Evolutionary conservation across 2,797 vertebrate species (phyloP), one percentile per base, ranked within the genome.

Genomic region (Sylvia borin): DNA sequence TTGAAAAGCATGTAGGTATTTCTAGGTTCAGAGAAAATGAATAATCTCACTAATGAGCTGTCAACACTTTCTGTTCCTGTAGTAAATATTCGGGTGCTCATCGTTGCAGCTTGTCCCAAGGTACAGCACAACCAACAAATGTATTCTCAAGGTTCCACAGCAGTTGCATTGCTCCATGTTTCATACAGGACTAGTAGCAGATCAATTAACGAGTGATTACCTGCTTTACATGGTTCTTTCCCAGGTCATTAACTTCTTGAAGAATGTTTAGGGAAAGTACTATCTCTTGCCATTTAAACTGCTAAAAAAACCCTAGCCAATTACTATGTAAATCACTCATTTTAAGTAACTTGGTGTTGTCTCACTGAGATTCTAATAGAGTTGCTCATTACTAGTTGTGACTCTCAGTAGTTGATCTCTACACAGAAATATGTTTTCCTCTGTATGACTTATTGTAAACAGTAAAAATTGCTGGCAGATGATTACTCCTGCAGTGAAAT

Each of bases 181-280:
- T 96, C 89, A 68, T 93, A 88, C 20, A 80, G 89, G 85, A 72
- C 72, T 73, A 81, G 79, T 86, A 97, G 88, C 62, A 96, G 84
- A 97, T 95, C 71, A 95, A 97, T 97, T 97, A 97, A 90, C 83
- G 96, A 95, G 58, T 85, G 89, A 97, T 97, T 97, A 96, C 84
- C 57, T 96, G 80, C 66, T 95, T 95, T 97, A 94, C 68, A 88
- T 60, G 68, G 51, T n/a, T 95, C 76, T 96, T 93, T 88, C 81
- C 73, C 72, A 25, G 90, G 89, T 92, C 93, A 94, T 97, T 97
- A 96, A 75, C 45, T 96, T 97, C 96, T 93, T 96, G 88, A 97
- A 67, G 85, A 96, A 97, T 95, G 74, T 76, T 92, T 95, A 36
- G 45, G 24, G 57, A 97, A 97, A 92, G n/a, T 34, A 91, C n/a